Evolutionary conservation across 2,113 vertebrate genomes (phyloP), one percentile per base, ranked within the genome.

Genomic region (Aegypius monachus): DNA sequence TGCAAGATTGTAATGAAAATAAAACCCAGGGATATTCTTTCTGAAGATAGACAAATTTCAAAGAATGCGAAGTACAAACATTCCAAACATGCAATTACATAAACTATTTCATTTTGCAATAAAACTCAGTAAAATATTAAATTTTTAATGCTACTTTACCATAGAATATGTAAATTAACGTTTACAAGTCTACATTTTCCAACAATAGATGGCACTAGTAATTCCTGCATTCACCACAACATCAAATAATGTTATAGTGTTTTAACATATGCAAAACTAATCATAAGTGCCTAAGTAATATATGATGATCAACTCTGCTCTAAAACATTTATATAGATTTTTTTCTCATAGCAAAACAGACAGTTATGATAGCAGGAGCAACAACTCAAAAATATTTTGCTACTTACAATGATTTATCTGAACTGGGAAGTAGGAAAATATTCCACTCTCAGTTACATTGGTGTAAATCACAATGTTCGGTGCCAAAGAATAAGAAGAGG

Each of bases 151-250:
- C n/a, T 73, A 18, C 53, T 88, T 93, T 91, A 72, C 58, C 65
- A 73, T 32, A 86, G 53, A 90, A 80, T 63, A 81, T 93, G 80
- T 75, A 92, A 91, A 90, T 86, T 82, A 86, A 50, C 29, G 15
- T 40, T 53, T 95, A 86, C 67, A 95, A 66, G 81, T 82, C 84
- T 94, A 59, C 21, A 81, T 87, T 81, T 95, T 91, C 71, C 73
- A 91, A 65, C 97, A 95, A 97, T 97, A 98, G 97, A 97, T 97
- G 97, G 96, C 97, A 97, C 81, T 97, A 88, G 53, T 95, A 95
- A 97, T 96, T 97, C 86, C 97, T 80, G 16, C 47, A 97, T 98
- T 97, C 85, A 65, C 50, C 61, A 77, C 47, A 88, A 75, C 79
- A 71, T 93, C 84, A 85, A 88, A 66, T 97, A 92, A 82, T 80